Evolutionary conservation across 2,888 invertebrate species (phyloP), one percentile per base, ranked within the genome.

Genomic region (Tipula vernalis): DNA sequence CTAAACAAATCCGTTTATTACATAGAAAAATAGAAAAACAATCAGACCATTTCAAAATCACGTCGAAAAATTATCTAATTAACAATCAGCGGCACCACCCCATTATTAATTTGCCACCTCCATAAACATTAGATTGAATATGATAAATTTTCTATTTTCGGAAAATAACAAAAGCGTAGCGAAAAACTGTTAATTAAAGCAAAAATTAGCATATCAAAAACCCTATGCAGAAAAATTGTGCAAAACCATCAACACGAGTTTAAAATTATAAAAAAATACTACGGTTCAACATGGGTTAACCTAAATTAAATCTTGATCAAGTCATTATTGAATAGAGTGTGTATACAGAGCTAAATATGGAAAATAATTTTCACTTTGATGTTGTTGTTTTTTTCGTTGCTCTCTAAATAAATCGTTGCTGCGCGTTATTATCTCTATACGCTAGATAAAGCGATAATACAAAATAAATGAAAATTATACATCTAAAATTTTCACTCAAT

Each of bases 61-160:
- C n/a, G 28, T 71, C 10, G 71, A 71, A 71, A 71, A 71, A 28
- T n/a, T 57, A 57, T 71, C 18, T 71, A 71, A 71, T 71, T 71
- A 71, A 71, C 6, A 28, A 4, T 71, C 71, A n/a, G 71, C 71
- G 71, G 71, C 18, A 71, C 71, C 71, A 71, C 28, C 71, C 28
- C 28, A 28, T 2, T 28, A 28, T 28, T 28, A 28, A 39, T 39
- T 39, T 6, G 3, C 28, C 8, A 71, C n/a, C 8, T 15, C 10
- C 10, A 28, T 28, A 71, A 28, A 10, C n/a, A 15, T n/a, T 28
- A 71, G 71, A 71, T 71, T 28, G 10, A 4, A 28, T 18, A 71
- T 71, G 71, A 71, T 71, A 71, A 71, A 71, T 71, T 71, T 71
- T 71, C 71, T 71, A 71, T 71, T 71, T 71, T 71, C 71, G 71